Base-by-base conservation (phyloP, 2,888 invertebrate species). In the Chymomyza fuscimana region DNA sequence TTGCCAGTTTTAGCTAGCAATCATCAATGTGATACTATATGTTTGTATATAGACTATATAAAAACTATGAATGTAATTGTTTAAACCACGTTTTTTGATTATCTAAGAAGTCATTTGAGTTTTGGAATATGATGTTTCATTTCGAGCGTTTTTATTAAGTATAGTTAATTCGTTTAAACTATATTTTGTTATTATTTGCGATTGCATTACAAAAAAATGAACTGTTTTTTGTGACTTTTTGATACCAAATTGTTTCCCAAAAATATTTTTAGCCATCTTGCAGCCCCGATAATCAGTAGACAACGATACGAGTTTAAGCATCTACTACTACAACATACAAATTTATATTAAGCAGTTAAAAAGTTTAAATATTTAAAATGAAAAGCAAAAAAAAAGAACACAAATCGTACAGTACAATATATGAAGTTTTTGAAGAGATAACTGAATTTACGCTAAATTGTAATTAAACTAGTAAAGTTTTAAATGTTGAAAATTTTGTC, bases 21-120 rank as follows among this genome's bases (percentile, higher is more conserved):
- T 46, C 12, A 46, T 70, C 64, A 80, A 74, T 79, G 79, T 79
- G 79, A 79, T 79, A 79, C 61, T 67, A 19, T 50, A 63, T 51
- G 58, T 70, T 67, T 69, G 58, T 65, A 25, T 63, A 63, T 46
- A 46, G 12, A 12, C 12, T 12, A 65, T 46, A 46, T 46, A 32
- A 7, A 12, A 12, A 46, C 40, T 46, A 4, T 46, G 6, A 2
- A 46, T 12, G 40, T 12, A 5, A 36, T 12, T 46, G 2, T 46
- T 10, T 12, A 46, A 46, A 12, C 12, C 6, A 46, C 12, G 40
- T 12, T 5, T 46, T 46, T 6, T 36, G 36, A 25, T 3, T 36
- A 7, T 36, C 9, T 12, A 7, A 46, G 12, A 46, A 36, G 36
- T 36, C 36, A 36, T 36, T 46, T 46, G 40, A 46, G 40, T 1